Evolutionary conservation across 2,797 vertebrate genomes (phyloP).

Genomic region (Acipenser transmontanus): DNA sequence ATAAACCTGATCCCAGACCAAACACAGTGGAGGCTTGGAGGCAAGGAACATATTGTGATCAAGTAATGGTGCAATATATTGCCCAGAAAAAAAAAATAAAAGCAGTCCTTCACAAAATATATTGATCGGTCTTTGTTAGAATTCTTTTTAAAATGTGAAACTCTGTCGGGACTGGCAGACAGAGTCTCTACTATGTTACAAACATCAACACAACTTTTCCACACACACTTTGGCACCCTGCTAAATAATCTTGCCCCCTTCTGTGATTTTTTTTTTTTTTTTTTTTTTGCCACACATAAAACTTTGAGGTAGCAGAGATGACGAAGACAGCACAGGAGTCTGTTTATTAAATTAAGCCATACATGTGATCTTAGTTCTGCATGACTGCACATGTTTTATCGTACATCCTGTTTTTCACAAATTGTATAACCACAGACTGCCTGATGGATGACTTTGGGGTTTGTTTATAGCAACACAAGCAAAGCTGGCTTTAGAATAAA

Average conservation of each 20-base stretch:
- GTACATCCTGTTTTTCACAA: slow-evolving; percentile 6
- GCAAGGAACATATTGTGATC: too few relatives aligned
- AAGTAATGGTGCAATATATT: too few relatives aligned
- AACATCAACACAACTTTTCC: background rate
- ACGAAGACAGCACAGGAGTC: background rate
- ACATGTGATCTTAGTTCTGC: background rate
- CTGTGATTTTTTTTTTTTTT: background rate
- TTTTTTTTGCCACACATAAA: background rate
- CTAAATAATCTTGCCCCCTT: slow-evolving; percentile 5
- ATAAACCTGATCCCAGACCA: too few relatives aligned
- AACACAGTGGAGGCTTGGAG: too few relatives aligned
- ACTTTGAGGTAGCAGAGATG: slow-evolving; percentile 4
- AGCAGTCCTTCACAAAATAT: too few relatives aligned
- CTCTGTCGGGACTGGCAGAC: background rate
- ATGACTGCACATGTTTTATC: slow-evolving; percentile 1
- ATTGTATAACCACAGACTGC: background rate
- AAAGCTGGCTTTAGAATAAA: background rate
- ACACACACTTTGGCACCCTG: background rate
- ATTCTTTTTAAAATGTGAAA: too few relatives aligned
- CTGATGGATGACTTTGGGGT: background rate
- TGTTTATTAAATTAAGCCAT: slow-evolving; percentile 4
- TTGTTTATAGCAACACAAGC: background rate
- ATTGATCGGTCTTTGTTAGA: too few relatives aligned
- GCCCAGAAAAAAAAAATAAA: too few relatives aligned
- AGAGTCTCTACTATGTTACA: background rate